Evolutionary conservation across 2,797 vertebrate species (phyloP), one percentile per base, ranked within the genome.

Genomic region (Xenops minutus): DNA sequence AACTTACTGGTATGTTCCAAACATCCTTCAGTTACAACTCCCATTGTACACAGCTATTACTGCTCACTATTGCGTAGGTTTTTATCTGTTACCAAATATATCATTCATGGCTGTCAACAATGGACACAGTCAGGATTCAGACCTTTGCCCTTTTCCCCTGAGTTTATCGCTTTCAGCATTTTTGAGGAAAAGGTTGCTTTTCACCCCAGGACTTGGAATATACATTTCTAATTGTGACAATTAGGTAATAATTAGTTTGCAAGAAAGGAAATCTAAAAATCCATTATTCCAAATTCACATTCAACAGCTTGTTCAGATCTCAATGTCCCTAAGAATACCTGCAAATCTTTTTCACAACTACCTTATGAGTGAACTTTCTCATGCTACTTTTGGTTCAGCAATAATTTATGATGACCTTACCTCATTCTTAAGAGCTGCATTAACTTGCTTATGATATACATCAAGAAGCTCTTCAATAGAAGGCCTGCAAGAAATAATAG

Each of bases 401-500:
- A n/a, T n/a, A 85, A 93, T 21, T 81, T 51, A 48, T 1, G 0
- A 37, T 19, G 14, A n/a, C 62, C 92, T 91, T 98, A 99, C 99
- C 98, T 99, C 98, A 89, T 98, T 99, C 95, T 98, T 98, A 93
- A 99, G 98, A 82, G 98, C 98, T 95, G 98, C 75, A 74, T 98
- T 98, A 77, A 98, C 98, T 96, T 99, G 99, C 79, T 97, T 99
- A 95, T 99, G 98, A 94, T 99, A 99, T 9, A 97, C 97, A 82
- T 99, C 98, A 95, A 99, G 97, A 80, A 99, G 98, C 92, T 99
- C 98, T 82, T 98, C 98, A 90, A 99, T 97, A 91, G 98, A 97
- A 91, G 99, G 98, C 96, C 99, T 99, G 95, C 64, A 97, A 97
- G 84, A 92, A 98, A 96, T 14, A 96, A 91, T 5, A 85, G 48